Evolutionary conservation across 2,113 vertebrate genomes (phyloP).

Genomic region (Clarias gariepinus): DNA sequence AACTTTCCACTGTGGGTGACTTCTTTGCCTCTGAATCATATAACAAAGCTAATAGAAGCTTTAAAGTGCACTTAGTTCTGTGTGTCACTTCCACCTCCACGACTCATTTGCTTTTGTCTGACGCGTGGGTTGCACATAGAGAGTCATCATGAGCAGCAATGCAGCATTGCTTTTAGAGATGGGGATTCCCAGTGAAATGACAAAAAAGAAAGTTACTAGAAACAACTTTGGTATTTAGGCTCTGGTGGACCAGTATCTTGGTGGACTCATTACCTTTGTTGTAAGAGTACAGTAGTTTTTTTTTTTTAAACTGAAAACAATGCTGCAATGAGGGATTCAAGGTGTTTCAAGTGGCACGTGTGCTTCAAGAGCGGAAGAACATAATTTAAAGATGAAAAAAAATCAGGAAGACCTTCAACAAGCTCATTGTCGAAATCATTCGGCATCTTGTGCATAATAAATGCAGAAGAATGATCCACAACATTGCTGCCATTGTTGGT

Average conservation of each 20-base stretch:
- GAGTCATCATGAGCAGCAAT: conserved; percentile 26
- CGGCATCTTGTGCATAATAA: too few species aligned
- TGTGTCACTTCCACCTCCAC: conserved; percentile 33
- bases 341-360: too few species aligned
- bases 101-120: conserved; percentile 32
- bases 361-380: too few species aligned
- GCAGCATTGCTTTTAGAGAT: conserved; percentile 31
- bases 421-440: too few species aligned
- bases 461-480: too few species aligned
- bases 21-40: conserved; percentile 20
- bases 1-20: conserved; percentile 32
- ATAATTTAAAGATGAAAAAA: too few species aligned
- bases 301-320: neutral
- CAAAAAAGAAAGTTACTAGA: conserved; percentile 40
- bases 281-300: neutral
- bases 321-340: neutral
- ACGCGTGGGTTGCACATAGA: conserved; percentile 38
- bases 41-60: conserved; percentile 42
- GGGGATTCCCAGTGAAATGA: conserved; percentile 39
- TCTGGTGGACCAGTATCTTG: neutral
- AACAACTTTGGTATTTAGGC: neutral
- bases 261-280: neutral
- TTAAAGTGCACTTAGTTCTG: conserved; percentile 33
- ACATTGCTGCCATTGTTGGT: too few species aligned
- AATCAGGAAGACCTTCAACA: too few species aligned